These are phyloP conservation scores for Vireo altiloquus DNA, from an alignment of 2,113 vertebrate genomes.

Conservation along the genomic window DNA sequence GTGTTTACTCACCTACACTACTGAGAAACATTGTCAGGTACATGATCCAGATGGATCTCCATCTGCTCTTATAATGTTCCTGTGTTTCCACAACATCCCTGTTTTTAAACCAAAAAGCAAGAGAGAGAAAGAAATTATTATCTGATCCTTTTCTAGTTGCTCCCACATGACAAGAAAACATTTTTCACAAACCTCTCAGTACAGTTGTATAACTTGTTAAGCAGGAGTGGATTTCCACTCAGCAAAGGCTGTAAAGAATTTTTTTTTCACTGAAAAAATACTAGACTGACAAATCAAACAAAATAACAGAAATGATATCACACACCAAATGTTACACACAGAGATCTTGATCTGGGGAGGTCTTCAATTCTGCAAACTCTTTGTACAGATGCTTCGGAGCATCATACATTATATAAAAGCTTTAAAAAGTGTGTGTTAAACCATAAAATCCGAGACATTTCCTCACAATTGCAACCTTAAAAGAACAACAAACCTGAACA, in stretches of 20 bases:
- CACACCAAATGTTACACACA: neutral
- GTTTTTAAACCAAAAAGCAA: slow-evolving; percentile 53
- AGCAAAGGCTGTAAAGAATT: neutral
- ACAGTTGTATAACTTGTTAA: neutral
- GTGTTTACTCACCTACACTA: slow-evolving; percentile 86
- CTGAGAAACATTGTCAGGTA: slow-evolving; percentile 99
- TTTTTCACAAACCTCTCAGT: neutral
- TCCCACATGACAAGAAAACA: neutral
- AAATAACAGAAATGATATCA: neutral
- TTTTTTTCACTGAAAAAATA: neutral
- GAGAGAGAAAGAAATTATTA: neutral
- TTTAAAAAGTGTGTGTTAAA: neutral
- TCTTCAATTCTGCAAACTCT: neutral
- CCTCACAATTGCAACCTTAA: neutral
- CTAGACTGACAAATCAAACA: neutral
- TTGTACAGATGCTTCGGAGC: neutral
- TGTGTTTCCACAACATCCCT: slow-evolving; percentile 70
- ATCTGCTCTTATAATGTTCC: slow-evolving; percentile 80
- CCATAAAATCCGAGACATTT: neutral
- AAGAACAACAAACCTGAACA: neutral
- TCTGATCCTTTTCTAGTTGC: neutral
- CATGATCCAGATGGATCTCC: slow-evolving; percentile 92
- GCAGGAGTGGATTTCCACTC: neutral
- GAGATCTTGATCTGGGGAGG: neutral
- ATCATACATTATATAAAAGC: neutral